phyloP scores from a whole-genome alignment of 1,140 invertebrate species.

The Lutraria rhynchaena region DNA sequence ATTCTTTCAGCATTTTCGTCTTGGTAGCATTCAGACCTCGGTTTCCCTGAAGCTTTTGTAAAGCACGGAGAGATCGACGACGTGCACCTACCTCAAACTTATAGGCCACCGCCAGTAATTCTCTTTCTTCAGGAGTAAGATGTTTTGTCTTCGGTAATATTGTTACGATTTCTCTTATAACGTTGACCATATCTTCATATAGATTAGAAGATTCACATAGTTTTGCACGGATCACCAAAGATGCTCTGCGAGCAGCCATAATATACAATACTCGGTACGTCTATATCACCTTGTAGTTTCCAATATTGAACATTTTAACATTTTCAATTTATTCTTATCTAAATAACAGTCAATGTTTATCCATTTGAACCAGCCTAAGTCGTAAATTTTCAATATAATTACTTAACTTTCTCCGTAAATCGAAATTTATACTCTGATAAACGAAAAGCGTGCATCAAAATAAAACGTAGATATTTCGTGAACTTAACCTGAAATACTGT shows the following conservation, averaged over 20 bases:
- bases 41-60: slow-evolving; percentile 2
- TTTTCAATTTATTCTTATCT: too few relatives aligned
- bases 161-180: slow-evolving; percentile 15
- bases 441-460: too few relatives aligned
- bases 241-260: slow-evolving; percentile 4
- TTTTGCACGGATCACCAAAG: neutral
- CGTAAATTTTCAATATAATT: too few relatives aligned
- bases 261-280: too few relatives aligned
- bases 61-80: neutral
- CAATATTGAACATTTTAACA: too few relatives aligned
- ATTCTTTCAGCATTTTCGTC: slow-evolving; percentile 3
- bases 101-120: slow-evolving; percentile 31
- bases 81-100: slow-evolving; percentile 32
- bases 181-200: slow-evolving; percentile 38
- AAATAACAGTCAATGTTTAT: too few relatives aligned
- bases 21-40: neutral
- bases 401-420: too few relatives aligned
- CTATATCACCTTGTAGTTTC: too few relatives aligned
- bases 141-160: neutral
- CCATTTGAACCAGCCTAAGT: too few relatives aligned
- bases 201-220: neutral
- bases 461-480: too few relatives aligned
- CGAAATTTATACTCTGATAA: too few relatives aligned
- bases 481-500: too few relatives aligned
- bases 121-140: slow-evolving; percentile 28